phyloP scores from a whole-genome alignment of 37 sponge, comb jelly and placozoan species.

The Mnemiopsis leidyi region DNA sequence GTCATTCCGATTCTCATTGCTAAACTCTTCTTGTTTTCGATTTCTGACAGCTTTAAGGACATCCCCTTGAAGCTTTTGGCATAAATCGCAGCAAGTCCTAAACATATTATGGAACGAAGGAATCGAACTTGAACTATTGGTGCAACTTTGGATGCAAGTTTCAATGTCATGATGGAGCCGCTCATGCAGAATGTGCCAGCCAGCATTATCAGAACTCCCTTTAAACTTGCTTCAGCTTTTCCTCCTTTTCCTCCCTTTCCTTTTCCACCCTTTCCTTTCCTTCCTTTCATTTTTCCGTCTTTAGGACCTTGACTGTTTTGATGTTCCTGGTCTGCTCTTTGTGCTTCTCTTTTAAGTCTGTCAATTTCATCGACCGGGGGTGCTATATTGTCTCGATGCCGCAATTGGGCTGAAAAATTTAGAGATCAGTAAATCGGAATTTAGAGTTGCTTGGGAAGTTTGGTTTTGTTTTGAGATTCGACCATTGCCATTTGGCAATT shows the following conservation, averaged over 20 bases:
- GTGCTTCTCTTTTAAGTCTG: neutral
- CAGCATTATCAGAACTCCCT: conserved; percentile 13
- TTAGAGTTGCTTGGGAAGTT: neutral
- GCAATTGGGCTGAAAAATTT: neutral
- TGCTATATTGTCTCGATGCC: neutral
- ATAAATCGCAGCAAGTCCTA: neutral
- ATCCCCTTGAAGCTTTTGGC: neutral
- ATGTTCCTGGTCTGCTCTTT: neutral
- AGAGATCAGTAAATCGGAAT: neutral
- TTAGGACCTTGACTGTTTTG: neutral
- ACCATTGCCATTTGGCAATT: no score
- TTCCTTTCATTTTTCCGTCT: neutral
- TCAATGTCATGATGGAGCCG: neutral
- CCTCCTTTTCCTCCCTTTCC: neutral
- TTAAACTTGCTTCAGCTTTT: neutral
- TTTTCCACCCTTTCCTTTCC: neutral
- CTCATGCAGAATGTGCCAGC: conserved; percentile 25
- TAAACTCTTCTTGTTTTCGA: conserved; percentile 13
- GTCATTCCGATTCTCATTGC: conserved; percentile 1
- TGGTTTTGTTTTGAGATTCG: neutral
- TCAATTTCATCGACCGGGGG: neutral
- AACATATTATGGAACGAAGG: neutral
- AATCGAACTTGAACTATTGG: neutral
- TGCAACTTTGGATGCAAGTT: neutral
- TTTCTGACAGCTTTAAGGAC: neutral